Percentiles rank a stretch among this genome's conserved stretches.
phyloP scores from a whole-genome alignment of 2,797 vertebrate species.

The Cottoperca gobio region DNA sequence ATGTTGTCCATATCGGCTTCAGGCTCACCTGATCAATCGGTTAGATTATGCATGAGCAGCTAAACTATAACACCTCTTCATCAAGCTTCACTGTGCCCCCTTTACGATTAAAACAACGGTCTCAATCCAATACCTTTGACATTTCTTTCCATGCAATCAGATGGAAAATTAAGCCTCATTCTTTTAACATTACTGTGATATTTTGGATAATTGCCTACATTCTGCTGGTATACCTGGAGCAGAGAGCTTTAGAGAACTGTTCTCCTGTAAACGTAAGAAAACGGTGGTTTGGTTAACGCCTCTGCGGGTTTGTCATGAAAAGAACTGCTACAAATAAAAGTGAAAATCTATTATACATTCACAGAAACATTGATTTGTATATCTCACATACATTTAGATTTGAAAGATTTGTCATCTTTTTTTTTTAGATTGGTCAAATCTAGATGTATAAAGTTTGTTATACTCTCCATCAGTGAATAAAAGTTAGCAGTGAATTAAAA shows the following conservation, averaged over 20 bases:
- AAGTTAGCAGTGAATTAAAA: constrained; percentile 1
- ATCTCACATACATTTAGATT: neutral
- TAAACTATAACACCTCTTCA: constrained; percentile 58
- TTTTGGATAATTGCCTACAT: constrained; percentile 66
- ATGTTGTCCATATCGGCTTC: neutral
- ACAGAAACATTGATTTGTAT: neutral
- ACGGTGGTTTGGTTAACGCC: constrained; percentile 26
- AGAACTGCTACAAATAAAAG: neutral
- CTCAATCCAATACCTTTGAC: constrained; percentile 77
- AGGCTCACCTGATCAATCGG: constrained; percentile 48
- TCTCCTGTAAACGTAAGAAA: constrained; percentile 44
- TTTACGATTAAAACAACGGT: constrained; percentile 75
- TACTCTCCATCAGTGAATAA: neutral
- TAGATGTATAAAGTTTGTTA: neutral
- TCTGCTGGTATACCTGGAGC: constrained; percentile 53
- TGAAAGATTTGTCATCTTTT: neutral
- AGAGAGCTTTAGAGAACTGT: constrained; percentile 22
- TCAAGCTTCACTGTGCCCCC: constrained; percentile 57
- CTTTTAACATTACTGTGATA: constrained; percentile 75
- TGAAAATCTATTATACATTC: neutral
- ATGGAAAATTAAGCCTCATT: constrained; percentile 81
- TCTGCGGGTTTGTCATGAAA: neutral
- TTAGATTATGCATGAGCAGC: constrained; percentile 59
- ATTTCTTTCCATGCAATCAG: constrained; percentile 78
- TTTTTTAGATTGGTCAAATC: neutral